Evolutionary conservation across 2,888 invertebrate genomes (phyloP).

Genomic region (Nemoura dubitans): DNA sequence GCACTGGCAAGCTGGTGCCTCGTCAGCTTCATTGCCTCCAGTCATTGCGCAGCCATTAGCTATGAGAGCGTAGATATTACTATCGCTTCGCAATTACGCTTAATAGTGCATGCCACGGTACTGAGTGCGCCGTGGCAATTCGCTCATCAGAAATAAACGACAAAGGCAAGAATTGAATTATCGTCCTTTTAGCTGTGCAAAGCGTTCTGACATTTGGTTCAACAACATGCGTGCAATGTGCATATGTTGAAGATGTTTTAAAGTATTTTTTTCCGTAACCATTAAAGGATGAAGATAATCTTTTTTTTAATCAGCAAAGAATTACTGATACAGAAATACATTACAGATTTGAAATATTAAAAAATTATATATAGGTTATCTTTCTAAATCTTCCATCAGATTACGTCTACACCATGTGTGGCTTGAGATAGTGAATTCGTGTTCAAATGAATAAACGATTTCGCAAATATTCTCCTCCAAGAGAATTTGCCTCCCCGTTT

Average conservation of each 20-base stretch:
- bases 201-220: no score
- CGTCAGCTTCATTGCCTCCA: neutral
- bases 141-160: neutral
- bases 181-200: no score
- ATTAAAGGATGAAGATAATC: no score
- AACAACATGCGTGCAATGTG: no score
- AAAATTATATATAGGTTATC: neutral
- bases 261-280: neutral
- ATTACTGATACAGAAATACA: no score
- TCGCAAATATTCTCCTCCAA: neutral
- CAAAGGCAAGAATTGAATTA: neutral
- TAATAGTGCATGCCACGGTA: neutral
- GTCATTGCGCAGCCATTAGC: neutral
- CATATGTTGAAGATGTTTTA: no score
- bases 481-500: neutral
- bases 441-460: neutral
- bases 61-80: neutral
- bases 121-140: no score
- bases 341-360: no score
- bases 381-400: neutral
- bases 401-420: neutral
- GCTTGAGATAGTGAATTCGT: neutral
- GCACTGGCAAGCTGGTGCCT: neutral
- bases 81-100: neutral
- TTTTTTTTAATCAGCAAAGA: no score